A percentile compares a stretch with the other conserved stretches of the same genome.
These are phyloP conservation scores for Myodes glareolus DNA, from an alignment of 2,113 vertebrate species.

Conservation along the genomic window DNA sequence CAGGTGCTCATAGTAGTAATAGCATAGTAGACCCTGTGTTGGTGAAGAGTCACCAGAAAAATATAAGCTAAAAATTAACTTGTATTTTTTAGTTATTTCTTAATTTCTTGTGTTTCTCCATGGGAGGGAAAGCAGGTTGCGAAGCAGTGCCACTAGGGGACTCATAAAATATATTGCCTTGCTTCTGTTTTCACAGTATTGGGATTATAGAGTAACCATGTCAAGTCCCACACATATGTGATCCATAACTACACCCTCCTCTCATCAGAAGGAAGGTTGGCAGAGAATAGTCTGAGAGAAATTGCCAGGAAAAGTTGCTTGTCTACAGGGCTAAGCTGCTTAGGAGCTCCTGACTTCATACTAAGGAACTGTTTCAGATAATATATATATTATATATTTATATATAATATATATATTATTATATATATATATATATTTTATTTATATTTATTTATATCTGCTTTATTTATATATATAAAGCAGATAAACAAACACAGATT, in stretches of 20 bases:
- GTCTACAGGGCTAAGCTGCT: neutral
- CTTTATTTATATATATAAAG: neutral
- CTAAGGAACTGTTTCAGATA: neutral
- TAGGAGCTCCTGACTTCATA: neutral
- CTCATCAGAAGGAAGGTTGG: neutral
- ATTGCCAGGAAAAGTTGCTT: neutral
- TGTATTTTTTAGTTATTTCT: neutral
- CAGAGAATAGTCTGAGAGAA: neutral
- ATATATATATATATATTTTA: too few relatives aligned
- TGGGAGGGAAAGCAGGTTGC: neutral
- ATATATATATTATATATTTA: too few relatives aligned
- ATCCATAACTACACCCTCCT: neutral
- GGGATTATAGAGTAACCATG: neutral
- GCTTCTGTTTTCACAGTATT: neutral
- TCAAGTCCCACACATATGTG: rapidly evolving
- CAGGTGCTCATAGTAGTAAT: neutral
- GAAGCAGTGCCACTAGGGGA: neutral
- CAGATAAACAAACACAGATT: neutral
- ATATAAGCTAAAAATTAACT: neutral
- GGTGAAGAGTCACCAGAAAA: neutral
- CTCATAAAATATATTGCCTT: neutral
- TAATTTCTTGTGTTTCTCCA: neutral
- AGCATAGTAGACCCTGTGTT: neutral
- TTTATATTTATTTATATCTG: too few relatives aligned
- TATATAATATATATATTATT: too few relatives aligned